Percentiles rank a stretch among this genome's conserved stretches.
Conservation (phyloP, 2,888 invertebrate genomes). For the Heteropelma amictum region DNA sequence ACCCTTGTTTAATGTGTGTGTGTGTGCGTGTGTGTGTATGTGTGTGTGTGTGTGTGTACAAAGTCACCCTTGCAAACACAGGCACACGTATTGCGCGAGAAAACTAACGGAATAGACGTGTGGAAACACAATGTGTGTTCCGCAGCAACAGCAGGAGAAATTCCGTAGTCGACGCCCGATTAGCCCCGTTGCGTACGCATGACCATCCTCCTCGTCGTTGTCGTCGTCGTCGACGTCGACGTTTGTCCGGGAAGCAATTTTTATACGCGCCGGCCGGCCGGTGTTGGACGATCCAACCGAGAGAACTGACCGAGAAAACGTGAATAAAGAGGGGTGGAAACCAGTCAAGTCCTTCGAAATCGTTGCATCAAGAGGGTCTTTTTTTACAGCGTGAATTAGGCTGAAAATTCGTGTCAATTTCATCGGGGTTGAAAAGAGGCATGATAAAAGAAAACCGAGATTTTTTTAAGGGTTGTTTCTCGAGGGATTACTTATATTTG, state of each 20-base stretch:
- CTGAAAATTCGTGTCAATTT: not conserved
- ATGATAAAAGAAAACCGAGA: not conserved
- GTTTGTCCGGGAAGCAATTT: constrained; percentile 10
- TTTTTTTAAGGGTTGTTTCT: not conserved
- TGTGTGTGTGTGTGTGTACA: not conserved
- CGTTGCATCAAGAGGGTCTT: not conserved
- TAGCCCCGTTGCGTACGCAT: constrained; percentile 53
- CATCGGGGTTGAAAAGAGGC: not conserved
- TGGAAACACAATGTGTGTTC: constrained; percentile 17
- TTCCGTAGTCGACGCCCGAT: constrained; percentile 52
- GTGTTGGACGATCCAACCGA: constrained; percentile 5
- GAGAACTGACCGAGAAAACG: constrained; percentile 51
- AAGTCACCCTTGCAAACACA: not conserved
- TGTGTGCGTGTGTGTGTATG: not conserved
- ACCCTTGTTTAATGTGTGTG: not conserved
- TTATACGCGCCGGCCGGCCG: constrained; percentile 45
- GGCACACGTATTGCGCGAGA: not conserved
- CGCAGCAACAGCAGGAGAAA: constrained; percentile 23
- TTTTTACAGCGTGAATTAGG: not conserved
- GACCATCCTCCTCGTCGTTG: constrained; percentile 38
- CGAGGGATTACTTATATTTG: no score
- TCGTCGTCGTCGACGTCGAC: constrained; percentile 9
- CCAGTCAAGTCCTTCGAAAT: not conserved
- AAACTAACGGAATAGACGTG: not conserved
- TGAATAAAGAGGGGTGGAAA: constrained; percentile 1